Conservation (phyloP, 2,797 vertebrate genomes). For the Ficedula albicollis region DNA sequence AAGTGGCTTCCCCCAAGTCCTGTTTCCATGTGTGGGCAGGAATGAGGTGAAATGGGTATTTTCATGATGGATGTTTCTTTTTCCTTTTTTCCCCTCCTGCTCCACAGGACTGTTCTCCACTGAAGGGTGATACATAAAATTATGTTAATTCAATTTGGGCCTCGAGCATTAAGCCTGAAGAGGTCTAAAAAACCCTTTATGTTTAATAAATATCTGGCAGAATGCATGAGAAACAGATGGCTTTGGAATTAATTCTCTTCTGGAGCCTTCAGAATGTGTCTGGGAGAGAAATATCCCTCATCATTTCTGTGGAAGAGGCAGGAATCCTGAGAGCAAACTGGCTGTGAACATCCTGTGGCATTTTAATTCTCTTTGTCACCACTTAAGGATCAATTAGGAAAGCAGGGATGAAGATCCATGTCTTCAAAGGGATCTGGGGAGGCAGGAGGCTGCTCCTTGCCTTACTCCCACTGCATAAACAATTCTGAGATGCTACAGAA, state of each 20-base stretch:
- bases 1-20: not conserved
- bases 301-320: not conserved
- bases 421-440: not conserved
- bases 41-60: not conserved
- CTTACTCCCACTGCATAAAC: not conserved
- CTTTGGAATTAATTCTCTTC: not conserved
- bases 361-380: not conserved
- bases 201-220: not conserved
- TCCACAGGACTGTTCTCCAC: not conserved
- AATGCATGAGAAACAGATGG: not conserved
- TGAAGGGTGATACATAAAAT: not conserved
- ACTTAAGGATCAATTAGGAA: not conserved
- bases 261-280: not conserved
- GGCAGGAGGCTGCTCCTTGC: not conserved
- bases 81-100: not conserved
- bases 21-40: not conserved
- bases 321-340: not conserved
- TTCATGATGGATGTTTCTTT: not conserved
- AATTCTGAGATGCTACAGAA: not conserved
- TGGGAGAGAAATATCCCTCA: not conserved
- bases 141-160: not conserved
- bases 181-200: not conserved
- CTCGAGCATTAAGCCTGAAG: not conserved
- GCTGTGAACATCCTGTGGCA: not conserved
- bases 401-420: not conserved